Conservation (phyloP, 2,888 invertebrate species). For the Lepetodrilus schrolli region DNA sequence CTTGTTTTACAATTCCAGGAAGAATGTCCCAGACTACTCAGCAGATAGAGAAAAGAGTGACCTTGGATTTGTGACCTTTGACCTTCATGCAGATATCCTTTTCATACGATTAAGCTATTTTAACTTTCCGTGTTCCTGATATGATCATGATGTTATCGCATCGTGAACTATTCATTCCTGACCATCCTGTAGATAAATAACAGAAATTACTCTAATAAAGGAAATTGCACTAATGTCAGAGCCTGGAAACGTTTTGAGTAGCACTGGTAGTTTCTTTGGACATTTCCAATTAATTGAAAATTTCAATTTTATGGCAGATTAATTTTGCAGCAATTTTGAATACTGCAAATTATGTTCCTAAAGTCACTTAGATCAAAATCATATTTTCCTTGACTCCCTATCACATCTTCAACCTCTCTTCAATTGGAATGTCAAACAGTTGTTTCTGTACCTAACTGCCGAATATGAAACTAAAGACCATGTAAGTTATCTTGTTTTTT, state of each 20-base stretch:
- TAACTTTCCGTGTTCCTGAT: too few species aligned
- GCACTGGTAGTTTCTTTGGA: too few species aligned
- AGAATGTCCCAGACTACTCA: constrained; percentile 96
- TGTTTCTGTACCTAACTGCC: constrained; percentile 96
- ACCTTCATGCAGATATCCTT: constrained; percentile 90
- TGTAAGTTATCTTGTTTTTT: constrained; percentile 80
- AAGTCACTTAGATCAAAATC: not conserved
- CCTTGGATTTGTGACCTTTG: constrained; percentile 94
- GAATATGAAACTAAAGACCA: constrained; percentile 93
- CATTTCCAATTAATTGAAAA: not conserved
- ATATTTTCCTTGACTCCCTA: constrained; percentile 52
- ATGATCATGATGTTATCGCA: too few species aligned
- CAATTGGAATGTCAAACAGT: constrained; percentile 99
- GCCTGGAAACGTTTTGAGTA: too few species aligned
- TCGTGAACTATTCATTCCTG: too few species aligned
- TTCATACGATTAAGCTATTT: too few species aligned
- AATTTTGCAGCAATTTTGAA: not conserved
- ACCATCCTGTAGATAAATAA: too few species aligned
- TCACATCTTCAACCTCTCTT: constrained; percentile 87
- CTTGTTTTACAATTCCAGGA: constrained; percentile 80
- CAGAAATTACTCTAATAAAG: too few species aligned
- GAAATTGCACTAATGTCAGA: too few species aligned
- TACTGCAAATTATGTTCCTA: not conserved
- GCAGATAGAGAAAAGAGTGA: constrained; percentile 95
- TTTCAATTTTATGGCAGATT: not conserved